Evolutionary conservation across 2,888 invertebrate genomes (phyloP).

Genomic region (Cerceris ruficornis): DNA sequence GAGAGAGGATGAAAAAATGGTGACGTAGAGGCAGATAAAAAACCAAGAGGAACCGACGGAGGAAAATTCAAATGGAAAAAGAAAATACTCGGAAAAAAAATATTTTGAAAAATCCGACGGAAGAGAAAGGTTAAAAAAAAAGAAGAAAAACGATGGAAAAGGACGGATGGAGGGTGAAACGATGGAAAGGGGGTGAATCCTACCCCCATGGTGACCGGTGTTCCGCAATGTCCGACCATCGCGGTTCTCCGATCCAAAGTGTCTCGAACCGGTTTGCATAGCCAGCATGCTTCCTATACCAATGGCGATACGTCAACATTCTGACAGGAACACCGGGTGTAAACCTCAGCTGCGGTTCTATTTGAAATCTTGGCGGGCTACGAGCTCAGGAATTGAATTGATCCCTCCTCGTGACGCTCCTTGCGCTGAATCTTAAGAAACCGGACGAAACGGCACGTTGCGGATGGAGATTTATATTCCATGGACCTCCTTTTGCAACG

Average conservation of each 20-base stretch:
- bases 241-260: conserved; percentile 40
- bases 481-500: background rate
- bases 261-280: conserved; percentile 61
- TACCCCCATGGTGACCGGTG: conserved; percentile 12
- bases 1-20: too few species aligned
- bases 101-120: too few species aligned
- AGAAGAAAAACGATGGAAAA: background rate
- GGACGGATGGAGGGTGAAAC: background rate
- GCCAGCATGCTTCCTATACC: conserved; percentile 45
- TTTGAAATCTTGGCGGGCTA: conserved; percentile 37
- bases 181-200: conserved; percentile 14
- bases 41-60: too few species aligned
- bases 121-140: background rate
- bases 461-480: conserved; percentile 8
- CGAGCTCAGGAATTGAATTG: conserved; percentile 35
- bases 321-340: conserved; percentile 29
- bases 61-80: too few species aligned
- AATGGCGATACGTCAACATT: conserved; percentile 60
- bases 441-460: background rate
- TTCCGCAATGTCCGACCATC: conserved; percentile 25
- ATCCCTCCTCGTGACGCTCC: conserved; percentile 10
- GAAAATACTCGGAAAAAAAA: too few species aligned
- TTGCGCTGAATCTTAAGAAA: conserved; percentile 4
- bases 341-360: conserved; percentile 47
- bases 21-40: too few species aligned